Conservation (phyloP, 2,888 invertebrate species). For the Tetragonisca angustula region DNA sequence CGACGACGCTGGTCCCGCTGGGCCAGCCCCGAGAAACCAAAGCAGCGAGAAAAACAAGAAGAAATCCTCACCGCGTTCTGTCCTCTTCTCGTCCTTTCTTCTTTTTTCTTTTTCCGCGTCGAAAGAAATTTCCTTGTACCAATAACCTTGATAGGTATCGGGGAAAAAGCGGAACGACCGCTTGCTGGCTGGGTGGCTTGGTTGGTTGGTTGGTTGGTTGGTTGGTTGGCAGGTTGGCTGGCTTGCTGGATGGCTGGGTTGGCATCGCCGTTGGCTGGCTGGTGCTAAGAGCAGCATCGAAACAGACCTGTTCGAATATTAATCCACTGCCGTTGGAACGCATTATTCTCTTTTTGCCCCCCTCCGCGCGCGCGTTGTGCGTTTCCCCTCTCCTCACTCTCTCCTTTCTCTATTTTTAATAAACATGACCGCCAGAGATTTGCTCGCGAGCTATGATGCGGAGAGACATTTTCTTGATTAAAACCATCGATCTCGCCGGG, state of each 20-base stretch:
- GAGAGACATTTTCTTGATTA: constrained; percentile 79
- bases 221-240: constrained; percentile 10
- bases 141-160: constrained; percentile 64
- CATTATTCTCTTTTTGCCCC: constrained; percentile 51
- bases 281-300: constrained; percentile 39
- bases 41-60: background rate
- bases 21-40: background rate
- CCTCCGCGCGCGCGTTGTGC: constrained; percentile 39
- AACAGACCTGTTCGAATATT: constrained; percentile 50
- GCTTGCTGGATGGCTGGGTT: constrained; percentile 9
- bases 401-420: constrained; percentile 62
- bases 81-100: no score
- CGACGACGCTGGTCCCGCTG: constrained; percentile 41
- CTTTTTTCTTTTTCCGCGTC: background rate
- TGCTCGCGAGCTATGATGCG: constrained; percentile 69
- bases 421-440: constrained; percentile 71
- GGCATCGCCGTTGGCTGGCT: constrained; percentile 3
- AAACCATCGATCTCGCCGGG: constrained; percentile 78
- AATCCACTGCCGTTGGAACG: constrained; percentile 60
- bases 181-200: constrained; percentile 4
- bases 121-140: constrained; percentile 61
- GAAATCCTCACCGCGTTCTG: background rate
- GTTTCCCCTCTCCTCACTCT: constrained; percentile 19
- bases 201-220: constrained; percentile 9
- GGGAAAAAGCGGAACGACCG: constrained; percentile 36